Evolutionary conservation across 1,140 invertebrate genomes (phyloP).

Genomic region (Scylla paramamosain): DNA sequence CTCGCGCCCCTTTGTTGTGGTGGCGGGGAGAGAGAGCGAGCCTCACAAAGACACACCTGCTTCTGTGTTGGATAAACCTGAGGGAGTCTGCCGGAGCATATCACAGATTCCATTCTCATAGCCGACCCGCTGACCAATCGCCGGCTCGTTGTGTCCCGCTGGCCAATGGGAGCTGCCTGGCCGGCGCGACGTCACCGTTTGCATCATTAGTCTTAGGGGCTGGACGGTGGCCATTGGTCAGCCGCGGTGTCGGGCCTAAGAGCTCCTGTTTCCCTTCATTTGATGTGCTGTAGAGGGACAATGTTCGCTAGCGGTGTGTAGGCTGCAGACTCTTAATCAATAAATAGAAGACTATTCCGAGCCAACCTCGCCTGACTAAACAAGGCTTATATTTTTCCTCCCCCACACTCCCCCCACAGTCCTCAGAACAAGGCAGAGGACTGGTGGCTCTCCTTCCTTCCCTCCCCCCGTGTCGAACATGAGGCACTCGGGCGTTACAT

Average conservation of each 20-base stretch:
- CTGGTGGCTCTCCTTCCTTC: background rate
- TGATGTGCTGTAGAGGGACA: slow-evolving; percentile 50
- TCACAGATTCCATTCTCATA: slow-evolving; percentile 50
- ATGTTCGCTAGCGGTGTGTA: background rate
- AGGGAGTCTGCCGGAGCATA: background rate
- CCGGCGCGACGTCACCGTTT: slow-evolving; percentile 66
- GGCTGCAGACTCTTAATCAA: slow-evolving; percentile 26
- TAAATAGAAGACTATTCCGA: slow-evolving; percentile 44
- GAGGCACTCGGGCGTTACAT: slow-evolving; percentile 54
- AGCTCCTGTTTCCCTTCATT: slow-evolving; percentile 54
- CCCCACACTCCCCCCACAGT: background rate
- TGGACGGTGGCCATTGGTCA: slow-evolving; percentile 73
- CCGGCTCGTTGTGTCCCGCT: slow-evolving; percentile 44
- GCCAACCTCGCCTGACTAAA: background rate
- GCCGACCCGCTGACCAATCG: slow-evolving; percentile 62
- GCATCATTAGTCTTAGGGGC: slow-evolving; percentile 69
- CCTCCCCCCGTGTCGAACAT: background rate
- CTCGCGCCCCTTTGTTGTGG: background rate
- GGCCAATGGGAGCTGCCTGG: slow-evolving; percentile 57
- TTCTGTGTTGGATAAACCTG: background rate
- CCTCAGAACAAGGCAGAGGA: background rate
- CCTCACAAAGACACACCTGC: background rate
- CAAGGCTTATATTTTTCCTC: background rate
- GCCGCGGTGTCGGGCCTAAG: slow-evolving; percentile 58
- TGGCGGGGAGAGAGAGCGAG: background rate